phyloP scores from a whole-genome alignment of 53 echinoderm and acorn worm species.

The Patiria pectinifera region DNA sequence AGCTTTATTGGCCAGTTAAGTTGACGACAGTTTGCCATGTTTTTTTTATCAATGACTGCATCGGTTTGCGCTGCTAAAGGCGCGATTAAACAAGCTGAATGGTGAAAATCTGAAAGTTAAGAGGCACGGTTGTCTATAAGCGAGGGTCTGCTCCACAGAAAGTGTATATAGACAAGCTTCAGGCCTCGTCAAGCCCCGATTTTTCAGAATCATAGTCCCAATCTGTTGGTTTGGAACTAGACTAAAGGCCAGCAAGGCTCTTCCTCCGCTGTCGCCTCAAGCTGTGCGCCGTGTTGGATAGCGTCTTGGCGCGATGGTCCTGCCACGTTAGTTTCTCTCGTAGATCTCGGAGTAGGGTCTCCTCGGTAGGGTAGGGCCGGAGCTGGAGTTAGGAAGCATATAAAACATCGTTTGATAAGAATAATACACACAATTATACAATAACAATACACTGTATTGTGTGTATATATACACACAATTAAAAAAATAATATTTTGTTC shows the following conservation, averaged over 20 bases:
- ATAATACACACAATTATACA: background rate
- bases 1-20: too few species aligned
- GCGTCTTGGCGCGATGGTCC: conserved; percentile 76
- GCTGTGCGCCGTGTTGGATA: conserved; percentile 77
- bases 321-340: conserved; percentile 91
- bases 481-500: too few species aligned
- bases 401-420: background rate
- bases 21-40: too few species aligned
- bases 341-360: conserved; percentile 81
- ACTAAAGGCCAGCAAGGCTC: conserved; percentile 59
- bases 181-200: too few species aligned
- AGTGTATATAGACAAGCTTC: too few species aligned
- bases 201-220: background rate
- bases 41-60: too few species aligned
- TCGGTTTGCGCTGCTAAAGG: too few species aligned
- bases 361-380: conserved; percentile 90
- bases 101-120: background rate
- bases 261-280: conserved; percentile 76
- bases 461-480: too few species aligned
- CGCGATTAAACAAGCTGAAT: too few species aligned
- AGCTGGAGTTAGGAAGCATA: background rate
- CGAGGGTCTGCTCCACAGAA: too few species aligned
- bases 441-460: too few species aligned
- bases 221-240: conserved; percentile 49
- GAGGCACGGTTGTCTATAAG: too few species aligned